Base-by-base conservation (phyloP, 2,888 invertebrate genomes). In the Drosophila falleni region DNA sequence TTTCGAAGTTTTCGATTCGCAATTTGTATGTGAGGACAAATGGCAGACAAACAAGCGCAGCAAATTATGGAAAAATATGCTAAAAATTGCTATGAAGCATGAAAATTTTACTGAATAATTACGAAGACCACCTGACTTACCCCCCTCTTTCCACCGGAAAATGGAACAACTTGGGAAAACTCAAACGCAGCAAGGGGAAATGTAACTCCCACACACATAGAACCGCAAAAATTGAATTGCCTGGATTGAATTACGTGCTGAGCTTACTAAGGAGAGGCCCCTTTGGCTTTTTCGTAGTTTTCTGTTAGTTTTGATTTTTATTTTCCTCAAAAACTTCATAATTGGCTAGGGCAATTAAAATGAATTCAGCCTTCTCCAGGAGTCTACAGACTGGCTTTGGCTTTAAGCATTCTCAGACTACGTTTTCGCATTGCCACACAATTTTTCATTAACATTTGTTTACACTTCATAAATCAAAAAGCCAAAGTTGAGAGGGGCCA, bases 11-110 rank as follows among this genome's bases (percentile, higher is more conserved):
- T 86, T 86, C 83, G 81, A 86, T 87, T 87, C 73, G 77, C 71
- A 84, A 75, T 81, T 84, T 85, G 85, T 75, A 19, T 77, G 70
- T 71, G 63, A 70, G 72, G 66, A 80, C 74, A 77, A 80, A 81
- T 78, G 76, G 68, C 80, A 82, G 81, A 81, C 85, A 82, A 87
- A 83, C 82, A 85, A 80, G 80, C 71, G 63, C 70, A 47, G 71
- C 77, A 85, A 86, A 86, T 82, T 85, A 81, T 83, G 81, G 70
- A 73, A 79, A 82, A 87, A 82, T 83, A 78, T 83, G 73, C 80
- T 67, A 67, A 82, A 73, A 69, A 75, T 58, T 68, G 56, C 71
- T 53, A 35, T 63, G 80, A 85, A 73, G 70, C 81, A 83, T 80
- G 86, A 81, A 80, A 71, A 78, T 81, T 76, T 66, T 63, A 54